Evolutionary conservation across 1,140 invertebrate species (phyloP), one percentile per base, ranked within the genome.

Genomic region (Hormaphis cornu): DNA sequence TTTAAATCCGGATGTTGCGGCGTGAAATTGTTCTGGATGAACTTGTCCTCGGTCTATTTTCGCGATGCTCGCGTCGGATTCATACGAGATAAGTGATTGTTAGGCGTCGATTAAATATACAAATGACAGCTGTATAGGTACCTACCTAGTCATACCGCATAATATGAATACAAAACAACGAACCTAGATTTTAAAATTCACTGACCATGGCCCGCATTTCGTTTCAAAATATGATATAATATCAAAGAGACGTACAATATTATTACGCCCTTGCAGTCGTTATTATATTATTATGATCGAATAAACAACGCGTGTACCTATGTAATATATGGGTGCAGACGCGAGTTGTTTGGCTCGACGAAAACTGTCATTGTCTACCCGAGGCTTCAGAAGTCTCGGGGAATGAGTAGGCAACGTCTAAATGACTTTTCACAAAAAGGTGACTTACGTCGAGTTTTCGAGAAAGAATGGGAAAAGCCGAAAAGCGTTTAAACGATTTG

Each of bases 131-230:
- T n/a, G n/a, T n/a, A n/a, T n/a, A n/a, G n/a, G n/a, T n/a, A n/a
- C n/a, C n/a, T n/a, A n/a, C n/a, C n/a, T n/a, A n/a, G n/a, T n/a
- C n/a, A n/a, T n/a, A n/a, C n/a, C n/a, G n/a, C n/a, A n/a, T n/a
- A n/a, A n/a, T n/a, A n/a, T n/a, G 2, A 40, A n/a, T 40, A 37
- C 4, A 58, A n/a, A 66, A 66, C 50, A 66, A 48, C 44, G 61
- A 37, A 66, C 61, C 61, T 66, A 66, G 42, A 66, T 66, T 66
- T 66, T 66, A 66, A 66, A 66, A 66, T 66, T 66, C 61, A 50
- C 18, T 66, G 61, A 66, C 61, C 61, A 22, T 66, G 61, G 44
- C 61, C 61, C 44, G 26, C 50, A 66, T 66, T 48, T 46, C 7
- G 14, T 48, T 48, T 66, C 20, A 66, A 66, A 66, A 50, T 66